These are phyloP conservation scores for Urophycis tenuis DNA, from an alignment of 2,797 vertebrate species.

Conservation along the genomic window DNA sequence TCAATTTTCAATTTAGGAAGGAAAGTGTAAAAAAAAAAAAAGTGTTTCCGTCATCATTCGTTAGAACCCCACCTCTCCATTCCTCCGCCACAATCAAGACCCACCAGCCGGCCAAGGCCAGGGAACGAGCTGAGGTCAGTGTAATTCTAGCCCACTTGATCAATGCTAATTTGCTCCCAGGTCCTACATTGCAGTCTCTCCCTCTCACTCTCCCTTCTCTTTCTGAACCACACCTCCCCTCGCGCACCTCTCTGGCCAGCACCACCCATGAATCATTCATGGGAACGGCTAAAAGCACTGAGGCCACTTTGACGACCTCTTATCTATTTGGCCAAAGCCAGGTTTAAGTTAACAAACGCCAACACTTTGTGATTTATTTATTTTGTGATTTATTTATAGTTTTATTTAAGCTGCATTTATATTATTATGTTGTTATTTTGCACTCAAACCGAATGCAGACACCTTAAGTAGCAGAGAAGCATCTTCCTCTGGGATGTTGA, in stretches of 20 bases:
- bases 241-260: neutral
- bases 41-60: neutral
- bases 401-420: too few species aligned
- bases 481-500: neutral
- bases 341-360: neutral
- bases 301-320: conserved; percentile 30
- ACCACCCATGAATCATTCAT: conserved; percentile 63
- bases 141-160: conserved; percentile 65
- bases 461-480: neutral
- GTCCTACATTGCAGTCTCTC: conserved; percentile 9
- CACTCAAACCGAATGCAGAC: neutral
- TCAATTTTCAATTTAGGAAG: conserved; percentile 4
- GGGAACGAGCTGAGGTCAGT: conserved; percentile 60
- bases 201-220: conserved; percentile 14
- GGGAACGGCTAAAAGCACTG: conserved; percentile 47
- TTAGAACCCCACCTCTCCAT: neutral
- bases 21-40: neutral
- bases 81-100: conserved; percentile 2
- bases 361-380: too few species aligned
- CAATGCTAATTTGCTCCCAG: conserved; percentile 63
- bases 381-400: too few species aligned
- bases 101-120: conserved; percentile 37
- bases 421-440: neutral
- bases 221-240: conserved; percentile 29
- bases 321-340: neutral